Evolutionary conservation across 2,113 vertebrate species (phyloP).

Genomic region (Eurypyga helias): DNA sequence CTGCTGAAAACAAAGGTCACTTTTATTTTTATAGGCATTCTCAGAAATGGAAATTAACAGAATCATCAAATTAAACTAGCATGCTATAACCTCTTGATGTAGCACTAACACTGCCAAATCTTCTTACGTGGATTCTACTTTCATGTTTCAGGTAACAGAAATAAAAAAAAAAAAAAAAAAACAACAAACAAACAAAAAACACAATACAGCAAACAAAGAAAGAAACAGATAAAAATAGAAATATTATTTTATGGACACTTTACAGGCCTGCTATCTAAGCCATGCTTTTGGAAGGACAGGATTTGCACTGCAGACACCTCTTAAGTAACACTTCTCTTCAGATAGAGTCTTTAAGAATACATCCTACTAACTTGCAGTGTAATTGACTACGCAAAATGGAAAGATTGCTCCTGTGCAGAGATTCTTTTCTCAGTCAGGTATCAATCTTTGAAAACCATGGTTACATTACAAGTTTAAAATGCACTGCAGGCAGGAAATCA

Average conservation of each 20-base stretch:
- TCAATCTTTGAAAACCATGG: neutral
- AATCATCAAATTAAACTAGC: neutral
- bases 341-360: neutral
- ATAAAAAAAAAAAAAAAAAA: neutral
- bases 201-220: too few relatives aligned
- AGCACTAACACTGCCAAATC: neutral
- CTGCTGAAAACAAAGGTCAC: slow-evolving; percentile 8
- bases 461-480: neutral
- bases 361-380: neutral
- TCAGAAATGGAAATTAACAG: neutral
- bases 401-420: neutral
- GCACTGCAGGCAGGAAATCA: neutral
- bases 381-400: neutral
- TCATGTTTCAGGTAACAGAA: neutral
- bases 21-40: slow-evolving; percentile 1
- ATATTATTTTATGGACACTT: neutral
- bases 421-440: neutral
- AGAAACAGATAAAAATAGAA: too few relatives aligned
- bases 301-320: neutral
- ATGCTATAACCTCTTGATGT: neutral
- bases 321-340: neutral
- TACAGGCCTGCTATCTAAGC: neutral
- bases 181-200: fast-evolving
- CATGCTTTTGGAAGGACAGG: neutral
- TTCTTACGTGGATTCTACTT: neutral